These are phyloP conservation scores for Campylomormyrus tamandua DNA, from an alignment of 2,113 vertebrate genomes.

Conservation along the genomic window DNA sequence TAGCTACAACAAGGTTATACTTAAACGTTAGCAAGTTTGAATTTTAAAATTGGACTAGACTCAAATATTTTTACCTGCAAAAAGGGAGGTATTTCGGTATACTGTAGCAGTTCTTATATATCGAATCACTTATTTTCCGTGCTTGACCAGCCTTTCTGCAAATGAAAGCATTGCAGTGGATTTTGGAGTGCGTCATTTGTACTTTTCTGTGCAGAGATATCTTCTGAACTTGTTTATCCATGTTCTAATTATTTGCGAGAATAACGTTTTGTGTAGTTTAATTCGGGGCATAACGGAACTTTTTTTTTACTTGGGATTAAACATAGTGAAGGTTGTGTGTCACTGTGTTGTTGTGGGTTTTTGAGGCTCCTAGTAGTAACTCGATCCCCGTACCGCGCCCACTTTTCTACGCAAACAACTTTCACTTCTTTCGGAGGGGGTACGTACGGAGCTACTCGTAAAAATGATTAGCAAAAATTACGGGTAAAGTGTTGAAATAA, in stretches of 20 bases:
- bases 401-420: constrained; percentile 52
- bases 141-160: not conserved
- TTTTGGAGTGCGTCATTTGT: constrained; percentile 9
- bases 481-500: not conserved
- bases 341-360: constrained; percentile 8
- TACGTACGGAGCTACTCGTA: not conserved
- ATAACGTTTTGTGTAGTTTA: not conserved
- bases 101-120: not conserved
- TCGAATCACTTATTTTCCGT: not conserved
- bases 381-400: constrained; percentile 46
- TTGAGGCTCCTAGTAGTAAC: constrained; percentile 30
- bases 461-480: not conserved
- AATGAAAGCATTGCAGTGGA: not conserved
- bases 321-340: constrained; percentile 12
- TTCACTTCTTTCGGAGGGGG: constrained; percentile 16
- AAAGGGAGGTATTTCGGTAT: not conserved
- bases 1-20: not conserved
- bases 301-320: not conserved
- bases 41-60: not conserved
- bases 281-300: not conserved
- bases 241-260: not conserved
- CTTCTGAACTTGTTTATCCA: not conserved
- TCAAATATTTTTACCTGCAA: not conserved
- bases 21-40: not conserved
- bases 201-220: not conserved